These are phyloP conservation scores for Metacarcinus magister DNA, from an alignment of 2,888 invertebrate species.

Conservation along the genomic window DNA sequence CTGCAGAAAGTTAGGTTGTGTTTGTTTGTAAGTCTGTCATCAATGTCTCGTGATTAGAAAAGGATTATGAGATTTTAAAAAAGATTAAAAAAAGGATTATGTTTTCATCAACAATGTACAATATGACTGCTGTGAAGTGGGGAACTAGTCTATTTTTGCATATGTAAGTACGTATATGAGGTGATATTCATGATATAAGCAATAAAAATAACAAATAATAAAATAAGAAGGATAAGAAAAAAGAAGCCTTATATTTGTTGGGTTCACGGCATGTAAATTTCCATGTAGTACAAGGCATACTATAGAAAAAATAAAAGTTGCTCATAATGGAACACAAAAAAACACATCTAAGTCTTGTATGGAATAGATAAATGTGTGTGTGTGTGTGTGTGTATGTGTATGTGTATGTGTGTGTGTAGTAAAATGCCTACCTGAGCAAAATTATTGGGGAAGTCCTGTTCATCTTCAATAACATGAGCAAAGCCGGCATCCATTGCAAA, in stretches of 20 bases:
- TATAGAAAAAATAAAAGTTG: too few species aligned
- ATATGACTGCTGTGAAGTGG: neutral
- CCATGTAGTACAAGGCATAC: neutral
- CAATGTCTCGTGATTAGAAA: neutral
- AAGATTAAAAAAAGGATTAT: too few species aligned
- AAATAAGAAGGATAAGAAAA: neutral
- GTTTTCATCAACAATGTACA: neutral
- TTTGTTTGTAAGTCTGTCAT: neutral
- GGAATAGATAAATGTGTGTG: too few species aligned
- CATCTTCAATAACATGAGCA: conserved; percentile 98
- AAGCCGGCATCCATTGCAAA: conserved; percentile 95
- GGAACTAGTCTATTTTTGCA: neutral
- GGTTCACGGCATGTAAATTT: neutral
- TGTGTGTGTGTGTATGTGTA: too few species aligned
- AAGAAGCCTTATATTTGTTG: neutral
- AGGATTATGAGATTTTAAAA: too few species aligned
- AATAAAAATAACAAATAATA: neutral
- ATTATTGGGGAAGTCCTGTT: conserved; percentile 92
- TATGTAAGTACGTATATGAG: neutral
- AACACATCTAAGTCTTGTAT: too few species aligned
- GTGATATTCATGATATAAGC: too few species aligned
- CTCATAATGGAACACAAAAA: too few species aligned
- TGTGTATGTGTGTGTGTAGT: too few species aligned
- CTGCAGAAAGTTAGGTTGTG: conserved; percentile 52
- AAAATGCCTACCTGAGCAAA: conserved; percentile 92